Evolutionary conservation across 2,888 invertebrate species (phyloP), one percentile per base, ranked within the genome.

Genomic region (Pristionchus fissidentatus): DNA sequence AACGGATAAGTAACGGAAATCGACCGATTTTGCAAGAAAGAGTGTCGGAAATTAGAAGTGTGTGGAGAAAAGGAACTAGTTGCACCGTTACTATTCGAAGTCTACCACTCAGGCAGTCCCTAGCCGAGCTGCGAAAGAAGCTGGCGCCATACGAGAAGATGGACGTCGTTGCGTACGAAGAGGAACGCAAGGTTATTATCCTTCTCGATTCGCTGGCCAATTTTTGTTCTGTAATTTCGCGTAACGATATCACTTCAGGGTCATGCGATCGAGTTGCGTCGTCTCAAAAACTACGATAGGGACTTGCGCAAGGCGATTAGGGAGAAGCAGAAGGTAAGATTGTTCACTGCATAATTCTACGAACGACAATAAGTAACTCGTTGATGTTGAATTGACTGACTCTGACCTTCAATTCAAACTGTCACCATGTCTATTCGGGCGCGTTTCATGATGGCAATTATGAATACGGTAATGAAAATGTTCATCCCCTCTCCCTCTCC

Each of bases 321-420:
- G 62, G 80, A 81, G 46, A 81, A 62, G n/a, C 80, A 81, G 22
- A 81, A 81, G 80, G 80, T 81, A 29, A 19, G 80, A 35, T 3
- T 32, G 26, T 73, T 43, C 13, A 10, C 49, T 49, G 35, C 8
- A 43, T 0, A 73, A 10, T 38, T 2, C 43, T 19, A 3, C n/a
- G 2, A 73, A 41, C 15, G 10, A 49, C 49, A 19, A 49, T 13
- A 49, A 15, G 49, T 49, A 49, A 15, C 19, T 49, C 49, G 19
- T 13, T 49, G 13, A 49, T 13, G 19, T 10, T 49, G 49, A 15
- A 19, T 49, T 49, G n/a, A n/a, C n/a, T n/a, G n/a, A n/a, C n/a
- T n/a, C n/a, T n/a, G n/a, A n/a, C n/a, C n/a, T n/a, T n/a, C n/a
- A n/a, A n/a, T n/a, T n/a, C n/a, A n/a, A n/a, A n/a, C n/a, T n/a